Conservation (phyloP, 1,140 invertebrate genomes). For the Lysiphlebus fabarum region DNA sequence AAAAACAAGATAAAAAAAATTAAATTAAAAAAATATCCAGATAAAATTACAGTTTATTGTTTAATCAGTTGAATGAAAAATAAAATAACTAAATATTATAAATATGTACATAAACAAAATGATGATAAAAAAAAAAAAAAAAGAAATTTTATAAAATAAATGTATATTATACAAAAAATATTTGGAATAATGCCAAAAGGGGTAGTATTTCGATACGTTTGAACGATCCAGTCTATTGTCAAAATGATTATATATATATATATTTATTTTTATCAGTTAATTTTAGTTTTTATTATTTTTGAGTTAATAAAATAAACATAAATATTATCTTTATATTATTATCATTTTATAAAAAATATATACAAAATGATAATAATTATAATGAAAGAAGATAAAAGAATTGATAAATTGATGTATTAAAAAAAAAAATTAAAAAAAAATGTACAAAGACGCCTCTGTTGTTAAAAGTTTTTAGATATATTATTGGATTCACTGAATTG, state of each 20-base stretch:
- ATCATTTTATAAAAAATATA: too few relatives aligned
- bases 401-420: too few relatives aligned
- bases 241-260: too few relatives aligned
- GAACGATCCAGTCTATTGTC: neutral
- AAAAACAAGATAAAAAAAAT: neutral
- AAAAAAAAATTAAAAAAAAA: too few relatives aligned
- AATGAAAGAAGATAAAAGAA: too few relatives aligned
- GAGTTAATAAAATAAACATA: too few relatives aligned
- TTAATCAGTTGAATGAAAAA: slow-evolving; percentile 7
- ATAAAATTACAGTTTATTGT: neutral
- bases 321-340: too few relatives aligned
- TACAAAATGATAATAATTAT: too few relatives aligned
- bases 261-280: too few relatives aligned
- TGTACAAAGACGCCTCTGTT: slow-evolving; percentile 13
- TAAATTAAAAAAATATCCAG: neutral
- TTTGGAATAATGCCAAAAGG: slow-evolving; percentile 11
- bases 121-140: slow-evolving; percentile 2
- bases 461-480: slow-evolving; percentile 14
- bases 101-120: neutral
- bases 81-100: neutral
- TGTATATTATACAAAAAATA: neutral
- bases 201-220: slow-evolving; percentile 13
- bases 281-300: too few relatives aligned
- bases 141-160: slow-evolving; percentile 10
- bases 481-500: neutral